Percentiles rank a stretch among this genome's conserved stretches.
Conservation (phyloP, 2,888 invertebrate species). For the Zygothrica quintamaculata region DNA sequence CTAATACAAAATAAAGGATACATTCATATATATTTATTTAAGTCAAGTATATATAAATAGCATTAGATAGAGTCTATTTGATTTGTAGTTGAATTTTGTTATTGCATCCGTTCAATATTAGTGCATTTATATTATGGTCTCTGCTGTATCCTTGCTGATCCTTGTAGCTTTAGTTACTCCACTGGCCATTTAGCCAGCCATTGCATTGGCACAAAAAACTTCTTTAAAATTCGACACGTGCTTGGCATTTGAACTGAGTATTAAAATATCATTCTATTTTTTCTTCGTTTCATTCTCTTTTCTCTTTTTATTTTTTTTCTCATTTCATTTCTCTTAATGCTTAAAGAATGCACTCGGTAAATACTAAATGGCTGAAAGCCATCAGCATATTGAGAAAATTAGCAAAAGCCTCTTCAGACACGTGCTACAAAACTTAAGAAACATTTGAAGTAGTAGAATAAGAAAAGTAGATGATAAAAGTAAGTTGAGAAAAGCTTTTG, state of each 20-base stretch:
- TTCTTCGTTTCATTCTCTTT: too few species aligned
- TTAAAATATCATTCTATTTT: too few species aligned
- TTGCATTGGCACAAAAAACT: constrained; percentile 11
- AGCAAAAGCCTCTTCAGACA: constrained; percentile 46
- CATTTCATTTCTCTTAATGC: constrained; percentile 49
- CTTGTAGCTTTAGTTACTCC: not conserved
- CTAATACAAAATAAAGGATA: too few species aligned
- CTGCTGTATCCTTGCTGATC: too few species aligned
- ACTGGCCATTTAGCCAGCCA: constrained; percentile 16
- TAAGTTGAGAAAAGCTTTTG: not conserved
- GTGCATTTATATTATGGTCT: constrained; percentile 10
- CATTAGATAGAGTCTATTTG: too few species aligned
- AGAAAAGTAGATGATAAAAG: not conserved
- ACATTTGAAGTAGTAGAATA: not conserved
- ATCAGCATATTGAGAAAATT: constrained; percentile 60
- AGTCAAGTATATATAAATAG: too few species aligned
- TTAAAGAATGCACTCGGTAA: constrained; percentile 48
- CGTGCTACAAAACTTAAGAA: constrained; percentile 39
- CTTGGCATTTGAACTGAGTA: constrained; percentile 36
- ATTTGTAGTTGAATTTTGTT: too few species aligned
- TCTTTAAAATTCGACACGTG: constrained; percentile 54
- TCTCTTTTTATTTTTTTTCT: too few species aligned
- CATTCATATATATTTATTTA: too few species aligned
- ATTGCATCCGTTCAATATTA: not conserved
- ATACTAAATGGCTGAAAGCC: constrained; percentile 50